These are phyloP conservation scores for Quadroppia sp. DNA, from an alignment of 2,888 invertebrate genomes.

Conservation along the genomic window DNA sequence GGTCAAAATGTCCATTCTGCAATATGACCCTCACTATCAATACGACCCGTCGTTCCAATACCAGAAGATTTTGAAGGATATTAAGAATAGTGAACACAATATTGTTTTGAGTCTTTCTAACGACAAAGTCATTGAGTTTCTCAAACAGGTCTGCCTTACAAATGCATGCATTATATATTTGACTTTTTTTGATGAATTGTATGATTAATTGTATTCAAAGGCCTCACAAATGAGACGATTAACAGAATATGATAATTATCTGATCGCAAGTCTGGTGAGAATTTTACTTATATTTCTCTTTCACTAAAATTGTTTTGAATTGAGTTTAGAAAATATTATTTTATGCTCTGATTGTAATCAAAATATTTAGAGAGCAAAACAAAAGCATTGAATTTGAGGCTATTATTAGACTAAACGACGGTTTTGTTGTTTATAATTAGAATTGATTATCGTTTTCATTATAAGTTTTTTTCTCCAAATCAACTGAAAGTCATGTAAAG, in stretches of 20 bases:
- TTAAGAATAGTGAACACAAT: conserved; percentile 41
- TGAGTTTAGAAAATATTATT: background rate
- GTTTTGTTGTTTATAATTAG: no score
- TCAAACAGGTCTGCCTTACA: conserved; percentile 31
- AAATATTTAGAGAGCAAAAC: no score
- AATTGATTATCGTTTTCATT: no score
- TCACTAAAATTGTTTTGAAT: background rate
- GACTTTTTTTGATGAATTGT: background rate
- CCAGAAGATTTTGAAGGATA: conserved; percentile 42
- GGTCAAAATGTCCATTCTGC: conserved; percentile 37
- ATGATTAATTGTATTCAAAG: conserved; percentile 26
- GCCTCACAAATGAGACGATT: conserved; percentile 43
- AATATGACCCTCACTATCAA: conserved; percentile 13
- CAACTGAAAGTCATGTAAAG: no score
- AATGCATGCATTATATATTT: background rate
- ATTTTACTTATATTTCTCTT: background rate
- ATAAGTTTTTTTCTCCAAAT: no score
- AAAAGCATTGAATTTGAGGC: no score
- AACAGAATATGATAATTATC: conserved; percentile 45
- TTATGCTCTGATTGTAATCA: background rate
- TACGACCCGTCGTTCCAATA: conserved; percentile 25
- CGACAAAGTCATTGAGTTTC: conserved; percentile 27
- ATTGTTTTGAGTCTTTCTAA: conserved; percentile 40
- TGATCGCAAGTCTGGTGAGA: conserved; percentile 43
- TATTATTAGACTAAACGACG: no score